Evolutionary conservation across 2,113 vertebrate genomes (phyloP), one percentile per base, ranked within the genome.

Genomic region (Parotia lawesii): DNA sequence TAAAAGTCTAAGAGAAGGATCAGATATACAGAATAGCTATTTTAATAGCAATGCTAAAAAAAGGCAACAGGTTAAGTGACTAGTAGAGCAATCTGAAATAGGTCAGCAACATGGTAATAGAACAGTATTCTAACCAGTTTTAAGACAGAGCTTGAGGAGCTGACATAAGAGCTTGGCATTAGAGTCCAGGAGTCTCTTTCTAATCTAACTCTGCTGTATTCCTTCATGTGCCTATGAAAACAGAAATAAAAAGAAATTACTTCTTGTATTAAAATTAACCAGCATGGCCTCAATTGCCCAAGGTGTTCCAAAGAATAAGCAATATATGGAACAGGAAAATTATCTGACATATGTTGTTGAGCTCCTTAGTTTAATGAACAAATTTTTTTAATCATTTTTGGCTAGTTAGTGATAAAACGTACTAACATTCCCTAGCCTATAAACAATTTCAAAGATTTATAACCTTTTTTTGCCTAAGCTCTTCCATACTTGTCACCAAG

Each of bases 401-500:
- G 29, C 33, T 82, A 60, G n/a, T 20, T 89, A 51, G 25, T 80
- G 12, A 45, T 42, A 89, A 57, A 92, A 58, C 18, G 64, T 29
- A 42, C 27, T 58, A 66, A 53, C 10, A 22, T 47, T 70, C 42
- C 60, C 42, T 42, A 44, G 22, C 13, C 56, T 85, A 88, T 66
- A 94, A 93, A 81, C 21, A 82, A 47, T 56, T 90, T 9, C 38
- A 70, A 94, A 82, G 15, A 89, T 51, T 75, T 87, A 87, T 73
- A 92, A 75, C 18, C 10, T 27, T 82, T 93, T 93, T 87, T 91
- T 78, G 31, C 50, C 57, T 65, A 60, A 86, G 22, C 6, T 50
- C 40, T 90, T 87, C 51, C 53, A 61, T 90, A 50, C 82, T 76
- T 90, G 53, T 93, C 85, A 87, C 82, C 75, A 83, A 92, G 23